Evolutionary conservation across 2,797 vertebrate genomes (phyloP).

Genomic region (Helostoma temminkii): DNA sequence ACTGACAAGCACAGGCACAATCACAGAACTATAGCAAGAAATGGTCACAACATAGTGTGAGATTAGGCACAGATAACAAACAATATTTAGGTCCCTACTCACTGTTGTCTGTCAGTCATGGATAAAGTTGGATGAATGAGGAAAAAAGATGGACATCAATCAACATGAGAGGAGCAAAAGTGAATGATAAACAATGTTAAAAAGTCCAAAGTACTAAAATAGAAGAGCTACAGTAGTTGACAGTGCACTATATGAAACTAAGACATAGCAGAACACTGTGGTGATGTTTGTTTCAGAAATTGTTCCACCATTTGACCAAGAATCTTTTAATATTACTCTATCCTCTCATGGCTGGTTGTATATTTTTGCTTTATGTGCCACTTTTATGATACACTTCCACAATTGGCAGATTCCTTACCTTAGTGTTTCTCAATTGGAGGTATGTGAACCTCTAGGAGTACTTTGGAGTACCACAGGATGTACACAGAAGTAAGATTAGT

Average conservation of each 20-base stretch:
- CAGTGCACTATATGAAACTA: neutral
- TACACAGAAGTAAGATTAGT: no score
- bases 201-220: constrained; percentile 18
- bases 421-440: no score
- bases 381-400: constrained; percentile 16
- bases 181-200: constrained; percentile 21
- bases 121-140: constrained; percentile 29
- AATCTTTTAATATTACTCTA: neutral
- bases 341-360: neutral
- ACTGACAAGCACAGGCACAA: constrained; percentile 20
- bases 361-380: constrained; percentile 11
- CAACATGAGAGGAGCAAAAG: constrained; percentile 17
- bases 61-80: constrained; percentile 22
- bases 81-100: constrained; percentile 57
- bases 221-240: neutral
- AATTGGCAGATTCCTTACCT: neutral
- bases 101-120: constrained; percentile 74
- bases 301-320: constrained; percentile 4
- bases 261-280: neutral
- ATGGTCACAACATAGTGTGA: constrained; percentile 1
- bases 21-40: constrained; percentile 28
- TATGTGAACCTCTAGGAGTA: no score
- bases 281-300: neutral
- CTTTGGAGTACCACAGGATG: no score
- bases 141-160: constrained; percentile 23